Evolutionary conservation across 2,797 vertebrate species (phyloP).

Genomic region (Halcyon smyrnensis): DNA sequence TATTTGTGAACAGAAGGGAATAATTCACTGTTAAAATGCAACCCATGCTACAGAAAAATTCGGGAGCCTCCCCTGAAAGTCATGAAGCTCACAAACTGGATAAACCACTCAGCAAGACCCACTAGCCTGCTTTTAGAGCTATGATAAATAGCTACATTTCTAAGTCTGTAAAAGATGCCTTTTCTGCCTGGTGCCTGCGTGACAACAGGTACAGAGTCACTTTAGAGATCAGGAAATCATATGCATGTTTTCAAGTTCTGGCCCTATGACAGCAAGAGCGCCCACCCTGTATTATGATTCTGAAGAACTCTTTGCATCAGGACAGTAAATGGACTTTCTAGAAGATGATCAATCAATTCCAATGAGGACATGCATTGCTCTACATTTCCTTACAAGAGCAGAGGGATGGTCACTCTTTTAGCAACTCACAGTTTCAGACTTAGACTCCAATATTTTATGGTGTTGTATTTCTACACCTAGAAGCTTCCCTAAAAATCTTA

Average conservation of each 20-base stretch:
- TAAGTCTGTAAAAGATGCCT: neutral
- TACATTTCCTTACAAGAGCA: neutral
- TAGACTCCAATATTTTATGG: neutral
- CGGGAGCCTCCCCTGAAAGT: neutral
- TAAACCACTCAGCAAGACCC: neutral
- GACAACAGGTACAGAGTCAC: neutral
- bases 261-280: neutral
- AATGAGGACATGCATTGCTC: neutral
- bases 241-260: neutral
- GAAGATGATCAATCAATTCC: neutral
- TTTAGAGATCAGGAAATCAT: neutral
- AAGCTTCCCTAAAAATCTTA: constrained; percentile 68
- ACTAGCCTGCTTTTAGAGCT: neutral
- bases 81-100: neutral
- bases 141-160: neutral
- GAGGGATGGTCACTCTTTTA: neutral
- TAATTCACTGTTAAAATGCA: constrained; percentile 39
- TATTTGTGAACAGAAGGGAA: constrained; percentile 30
- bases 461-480: neutral
- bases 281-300: neutral
- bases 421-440: neutral
- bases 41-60: neutral
- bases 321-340: neutral
- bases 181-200: neutral
- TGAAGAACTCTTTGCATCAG: neutral